A percentile compares a stretch with the other conserved stretches of the same genome.
Evolutionary conservation across 2,888 invertebrate species (phyloP).

Genomic region (Hoplodrina blanda): DNA sequence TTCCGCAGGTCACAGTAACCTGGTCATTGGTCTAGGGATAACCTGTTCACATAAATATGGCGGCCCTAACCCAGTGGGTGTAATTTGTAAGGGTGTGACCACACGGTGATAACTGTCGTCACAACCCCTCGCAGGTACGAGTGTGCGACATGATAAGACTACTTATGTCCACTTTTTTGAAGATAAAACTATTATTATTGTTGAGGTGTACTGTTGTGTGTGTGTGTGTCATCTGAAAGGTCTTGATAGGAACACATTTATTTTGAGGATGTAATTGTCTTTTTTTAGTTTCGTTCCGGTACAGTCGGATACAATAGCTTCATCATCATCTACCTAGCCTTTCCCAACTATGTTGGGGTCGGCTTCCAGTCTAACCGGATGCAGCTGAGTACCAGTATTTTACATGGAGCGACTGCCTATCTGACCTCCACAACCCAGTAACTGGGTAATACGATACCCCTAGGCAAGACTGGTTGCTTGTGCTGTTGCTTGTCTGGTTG

Average conservation of each 20-base stretch:
- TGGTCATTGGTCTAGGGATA: slow-evolving; percentile 38
- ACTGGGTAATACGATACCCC: too few relatives aligned
- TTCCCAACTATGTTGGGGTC: too few relatives aligned
- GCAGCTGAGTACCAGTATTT: too few relatives aligned
- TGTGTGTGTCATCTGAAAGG: background rate
- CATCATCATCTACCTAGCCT: too few relatives aligned
- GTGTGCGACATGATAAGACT: slow-evolving; percentile 50
- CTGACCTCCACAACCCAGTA: too few relatives aligned
- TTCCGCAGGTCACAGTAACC: slow-evolving; percentile 38
- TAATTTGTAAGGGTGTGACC: slow-evolving; percentile 63
- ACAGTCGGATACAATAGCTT: background rate
- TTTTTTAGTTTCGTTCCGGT: background rate
- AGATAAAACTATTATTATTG: slow-evolving; percentile 33
- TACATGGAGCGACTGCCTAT: too few relatives aligned
- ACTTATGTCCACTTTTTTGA: slow-evolving; percentile 33
- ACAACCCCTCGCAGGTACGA: slow-evolving; percentile 53
- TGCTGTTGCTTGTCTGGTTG: too few relatives aligned
- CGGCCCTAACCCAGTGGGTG: slow-evolving; percentile 32
- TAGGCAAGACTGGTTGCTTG: too few relatives aligned
- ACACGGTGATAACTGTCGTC: slow-evolving; percentile 49
- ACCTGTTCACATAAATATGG: slow-evolving; percentile 53
- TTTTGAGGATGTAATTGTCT: background rate
- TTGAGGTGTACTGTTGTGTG: slow-evolving; percentile 3
- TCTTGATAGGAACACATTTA: background rate
- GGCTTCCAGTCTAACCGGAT: too few relatives aligned